phyloP scores from a whole-genome alignment of 2,113 vertebrate genomes.

The Stigmatopora nigra region DNA sequence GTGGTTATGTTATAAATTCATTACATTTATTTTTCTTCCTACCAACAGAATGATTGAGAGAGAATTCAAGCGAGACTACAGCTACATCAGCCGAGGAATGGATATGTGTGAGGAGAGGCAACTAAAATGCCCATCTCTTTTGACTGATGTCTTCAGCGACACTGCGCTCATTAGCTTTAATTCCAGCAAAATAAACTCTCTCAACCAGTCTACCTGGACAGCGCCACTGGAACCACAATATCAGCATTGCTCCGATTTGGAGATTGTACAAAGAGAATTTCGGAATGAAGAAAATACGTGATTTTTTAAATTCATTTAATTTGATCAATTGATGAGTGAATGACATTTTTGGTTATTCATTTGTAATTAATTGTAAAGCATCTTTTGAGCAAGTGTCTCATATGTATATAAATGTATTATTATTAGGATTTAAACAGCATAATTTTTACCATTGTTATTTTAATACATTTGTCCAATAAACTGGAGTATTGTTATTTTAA shows the following conservation, averaged over 20 bases:
- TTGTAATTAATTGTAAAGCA: too few species aligned
- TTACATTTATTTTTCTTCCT: background rate
- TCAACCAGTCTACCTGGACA: constrained; percentile 70
- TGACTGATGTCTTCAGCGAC: constrained; percentile 83
- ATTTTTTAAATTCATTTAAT: background rate
- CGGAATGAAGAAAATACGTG: background rate
- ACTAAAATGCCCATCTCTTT: constrained; percentile 67
- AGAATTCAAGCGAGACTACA: constrained; percentile 77
- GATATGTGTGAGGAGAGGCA: constrained; percentile 69
- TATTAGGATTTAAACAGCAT: too few species aligned
- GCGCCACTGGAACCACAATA: constrained; percentile 74
- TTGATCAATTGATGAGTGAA: too few species aligned
- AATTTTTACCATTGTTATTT: too few species aligned
- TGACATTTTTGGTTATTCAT: too few species aligned
- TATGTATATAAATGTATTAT: too few species aligned
- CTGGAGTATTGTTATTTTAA: too few species aligned
- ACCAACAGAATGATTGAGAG: constrained; percentile 71
- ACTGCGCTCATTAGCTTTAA: constrained; percentile 82
- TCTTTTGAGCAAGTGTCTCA: too few species aligned
- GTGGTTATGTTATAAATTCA: constrained; percentile 10
- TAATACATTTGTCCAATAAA: too few species aligned
- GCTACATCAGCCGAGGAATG: constrained; percentile 76
- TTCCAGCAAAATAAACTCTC: constrained; percentile 49
- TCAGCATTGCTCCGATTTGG: constrained; percentile 74
- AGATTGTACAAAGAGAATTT: constrained; percentile 74